Evolutionary conservation across 2,888 invertebrate species (phyloP).

Genomic region (Cheilosia scutellata): DNA sequence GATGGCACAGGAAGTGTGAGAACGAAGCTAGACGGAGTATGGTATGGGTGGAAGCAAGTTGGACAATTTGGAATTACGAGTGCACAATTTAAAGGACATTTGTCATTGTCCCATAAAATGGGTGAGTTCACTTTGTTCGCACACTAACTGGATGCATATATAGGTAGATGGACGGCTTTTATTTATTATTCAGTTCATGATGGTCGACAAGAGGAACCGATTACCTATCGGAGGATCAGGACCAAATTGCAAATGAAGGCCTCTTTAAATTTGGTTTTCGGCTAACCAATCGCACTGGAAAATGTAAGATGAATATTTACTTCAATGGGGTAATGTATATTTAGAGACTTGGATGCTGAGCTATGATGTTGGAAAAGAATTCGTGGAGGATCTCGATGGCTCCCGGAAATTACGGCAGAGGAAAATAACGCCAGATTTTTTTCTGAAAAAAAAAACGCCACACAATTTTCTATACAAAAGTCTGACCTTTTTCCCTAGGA

Average conservation of each 20-base stretch:
- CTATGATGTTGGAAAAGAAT: too few relatives aligned
- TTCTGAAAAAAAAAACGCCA: too few relatives aligned
- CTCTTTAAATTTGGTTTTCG: slow-evolving; percentile 18
- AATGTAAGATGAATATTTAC: not conserved
- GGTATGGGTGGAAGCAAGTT: not conserved
- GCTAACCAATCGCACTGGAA: not conserved
- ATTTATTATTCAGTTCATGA: slow-evolving; percentile 32
- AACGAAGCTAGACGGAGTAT: not conserved
- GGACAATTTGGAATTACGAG: slow-evolving; percentile 61
- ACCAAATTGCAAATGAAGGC: slow-evolving; percentile 20
- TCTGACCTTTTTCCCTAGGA: too few relatives aligned
- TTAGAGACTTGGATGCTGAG: too few relatives aligned
- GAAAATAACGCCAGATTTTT: too few relatives aligned
- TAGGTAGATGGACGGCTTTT: slow-evolving; percentile 4
- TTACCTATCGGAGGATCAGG: slow-evolving; percentile 22
- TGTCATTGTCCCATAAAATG: slow-evolving; percentile 68
- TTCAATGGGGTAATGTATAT: too few relatives aligned
- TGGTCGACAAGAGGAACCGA: slow-evolving; percentile 7
- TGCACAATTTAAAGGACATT: slow-evolving; percentile 70
- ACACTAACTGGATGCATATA: slow-evolving; percentile 18
- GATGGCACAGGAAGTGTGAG: slow-evolving; percentile 34
- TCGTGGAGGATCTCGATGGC: too few relatives aligned
- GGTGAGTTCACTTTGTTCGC: slow-evolving; percentile 60
- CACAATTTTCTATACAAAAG: too few relatives aligned
- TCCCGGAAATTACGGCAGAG: too few relatives aligned